These are phyloP conservation scores for Miopithecus talapoin DNA, from an alignment of 2,797 vertebrate species.

Conservation along the genomic window DNA sequence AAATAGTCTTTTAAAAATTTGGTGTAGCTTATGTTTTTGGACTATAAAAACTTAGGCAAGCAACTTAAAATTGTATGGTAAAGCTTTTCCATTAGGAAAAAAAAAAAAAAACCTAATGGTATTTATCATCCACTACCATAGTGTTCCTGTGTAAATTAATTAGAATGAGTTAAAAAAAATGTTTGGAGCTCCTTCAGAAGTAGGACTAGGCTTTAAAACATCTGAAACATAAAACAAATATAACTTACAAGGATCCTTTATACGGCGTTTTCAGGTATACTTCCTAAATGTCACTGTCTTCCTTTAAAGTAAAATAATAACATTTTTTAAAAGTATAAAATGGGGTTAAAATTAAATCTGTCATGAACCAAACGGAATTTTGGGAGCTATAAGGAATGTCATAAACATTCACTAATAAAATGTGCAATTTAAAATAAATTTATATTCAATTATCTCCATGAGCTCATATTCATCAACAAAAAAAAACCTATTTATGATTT, in stretches of 20 bases:
- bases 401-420: not conserved
- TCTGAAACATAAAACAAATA: not conserved
- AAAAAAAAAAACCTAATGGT: not conserved
- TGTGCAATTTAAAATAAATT: not conserved
- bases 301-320: slow-evolving; percentile 26
- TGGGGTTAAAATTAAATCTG: not conserved
- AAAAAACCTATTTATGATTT: slow-evolving; percentile 41
- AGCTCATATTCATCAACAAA: slow-evolving; percentile 36
- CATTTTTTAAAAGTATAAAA: not conserved
- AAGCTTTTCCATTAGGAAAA: not conserved
- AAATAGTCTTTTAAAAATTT: not conserved
- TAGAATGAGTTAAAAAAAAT: not conserved
- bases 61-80: not conserved
- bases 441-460: not conserved
- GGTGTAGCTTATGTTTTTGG: not conserved
- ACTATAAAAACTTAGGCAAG: not conserved
- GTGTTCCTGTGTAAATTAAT: not conserved
- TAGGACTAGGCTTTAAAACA: not conserved
- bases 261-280: not conserved
- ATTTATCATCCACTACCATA: not conserved
- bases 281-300: not conserved
- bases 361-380: not conserved
- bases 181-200: not conserved
- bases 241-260: not conserved
- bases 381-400: not conserved